A percentile compares a stretch with the other conserved stretches of the same genome.
These are phyloP conservation scores for Shargacucullia verbasci DNA, from an alignment of 2,888 invertebrate species.

Conservation along the genomic window DNA sequence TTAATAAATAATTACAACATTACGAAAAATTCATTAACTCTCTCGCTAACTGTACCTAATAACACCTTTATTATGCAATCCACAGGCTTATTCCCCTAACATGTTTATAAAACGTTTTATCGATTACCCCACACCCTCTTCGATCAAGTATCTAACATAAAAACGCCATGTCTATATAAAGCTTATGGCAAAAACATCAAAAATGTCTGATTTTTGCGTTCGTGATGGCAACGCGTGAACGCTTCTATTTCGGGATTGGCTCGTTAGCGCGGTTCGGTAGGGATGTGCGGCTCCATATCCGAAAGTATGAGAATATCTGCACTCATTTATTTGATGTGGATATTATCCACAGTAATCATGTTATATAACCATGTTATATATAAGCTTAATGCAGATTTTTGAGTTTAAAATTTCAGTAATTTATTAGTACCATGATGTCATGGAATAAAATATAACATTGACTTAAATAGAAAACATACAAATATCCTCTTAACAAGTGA, in stretches of 20 bases:
- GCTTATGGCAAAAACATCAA: constrained; percentile 40
- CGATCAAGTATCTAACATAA: constrained; percentile 22
- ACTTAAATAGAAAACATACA: too few relatives aligned
- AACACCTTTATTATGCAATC: too few relatives aligned
- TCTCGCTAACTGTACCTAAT: too few relatives aligned
- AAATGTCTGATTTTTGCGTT: constrained; percentile 51
- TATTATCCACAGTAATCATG: constrained; percentile 8
- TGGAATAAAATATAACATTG: too few relatives aligned
- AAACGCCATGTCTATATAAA: constrained; percentile 16
- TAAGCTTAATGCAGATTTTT: too few relatives aligned
- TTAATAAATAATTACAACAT: too few relatives aligned
- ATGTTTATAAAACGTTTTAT: constrained; percentile 13
- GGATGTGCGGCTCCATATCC: constrained; percentile 16
- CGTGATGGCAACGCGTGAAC: constrained; percentile 51
- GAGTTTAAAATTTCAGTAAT: too few relatives aligned
- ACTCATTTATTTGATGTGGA: constrained; percentile 9
- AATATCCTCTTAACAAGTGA: too few relatives aligned
- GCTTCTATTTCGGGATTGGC: constrained; percentile 51
- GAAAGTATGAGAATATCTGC: constrained; percentile 28
- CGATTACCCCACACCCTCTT: constrained; percentile 11
- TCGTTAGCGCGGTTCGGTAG: constrained; percentile 40
- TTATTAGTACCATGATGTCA: too few relatives aligned
- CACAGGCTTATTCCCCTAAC: neutral
- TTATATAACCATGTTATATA: too few relatives aligned
- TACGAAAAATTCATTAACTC: too few relatives aligned